Evolutionary conservation across 2,113 vertebrate genomes (phyloP).

Genomic region (Elachura formosa): DNA sequence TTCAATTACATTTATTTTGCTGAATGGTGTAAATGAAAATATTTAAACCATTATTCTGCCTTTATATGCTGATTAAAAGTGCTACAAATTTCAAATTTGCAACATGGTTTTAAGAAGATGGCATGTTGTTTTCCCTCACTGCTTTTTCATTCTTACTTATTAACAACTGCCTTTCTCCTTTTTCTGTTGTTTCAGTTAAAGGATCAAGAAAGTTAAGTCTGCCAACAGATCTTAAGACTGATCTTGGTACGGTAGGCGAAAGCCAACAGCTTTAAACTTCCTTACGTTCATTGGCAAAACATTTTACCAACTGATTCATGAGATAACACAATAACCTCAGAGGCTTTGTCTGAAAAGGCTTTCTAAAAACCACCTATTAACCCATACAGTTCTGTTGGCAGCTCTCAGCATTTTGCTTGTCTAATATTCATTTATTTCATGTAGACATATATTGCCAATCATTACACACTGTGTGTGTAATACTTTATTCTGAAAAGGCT

Average conservation of each 20-base stretch:
- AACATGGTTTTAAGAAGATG: conserved; percentile 43
- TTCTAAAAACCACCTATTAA: conserved; percentile 71
- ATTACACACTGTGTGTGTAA: conserved; percentile 56
- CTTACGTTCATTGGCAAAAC: conserved; percentile 73
- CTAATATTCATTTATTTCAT: conserved; percentile 60
- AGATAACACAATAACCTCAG: conserved; percentile 62
- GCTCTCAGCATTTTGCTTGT: conserved; percentile 71
- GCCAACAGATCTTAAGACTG: conserved; percentile 99
- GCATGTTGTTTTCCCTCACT: conserved; percentile 59
- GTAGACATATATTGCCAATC: conserved; percentile 53
- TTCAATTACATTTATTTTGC: conserved; percentile 36
- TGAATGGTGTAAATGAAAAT: conserved; percentile 7
- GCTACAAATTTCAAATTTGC: not conserved
- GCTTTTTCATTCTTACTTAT: conserved; percentile 76
- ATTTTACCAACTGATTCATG: conserved; percentile 69
- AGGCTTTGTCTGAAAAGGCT: conserved; percentile 63
- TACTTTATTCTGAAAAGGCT: conserved; percentile 44
- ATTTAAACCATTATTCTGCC: conserved; percentile 33
- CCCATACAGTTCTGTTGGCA: conserved; percentile 81
- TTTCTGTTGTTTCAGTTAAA: conserved; percentile 99
- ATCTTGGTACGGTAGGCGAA: conserved; percentile 98
- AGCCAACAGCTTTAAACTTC: conserved; percentile 85
- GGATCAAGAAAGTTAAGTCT: conserved; percentile 99
- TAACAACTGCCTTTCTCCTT: conserved; percentile 94
- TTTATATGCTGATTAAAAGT: conserved; percentile 1